Percentiles rank a stretch among this genome's conserved stretches.
These are phyloP conservation scores for Ennomos quercinarius DNA, from an alignment of 2,888 invertebrate species.

Conservation along the genomic window DNA sequence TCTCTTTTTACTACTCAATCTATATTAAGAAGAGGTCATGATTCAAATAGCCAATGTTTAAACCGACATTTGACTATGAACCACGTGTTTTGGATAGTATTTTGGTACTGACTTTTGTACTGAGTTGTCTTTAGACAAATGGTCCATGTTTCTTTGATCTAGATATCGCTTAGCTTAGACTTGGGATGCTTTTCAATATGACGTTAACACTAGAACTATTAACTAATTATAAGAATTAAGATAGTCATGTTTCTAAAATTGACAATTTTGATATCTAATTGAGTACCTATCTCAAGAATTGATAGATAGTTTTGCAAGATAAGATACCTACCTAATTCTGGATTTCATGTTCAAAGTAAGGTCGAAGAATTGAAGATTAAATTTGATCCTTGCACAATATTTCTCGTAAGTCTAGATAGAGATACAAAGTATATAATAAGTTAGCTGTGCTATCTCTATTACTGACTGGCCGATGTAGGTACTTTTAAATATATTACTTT, in stretches of 20 bases:
- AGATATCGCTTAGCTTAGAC: slow-evolving; percentile 73
- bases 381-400: slow-evolving; percentile 77
- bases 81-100: slow-evolving; percentile 65
- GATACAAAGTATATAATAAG: slow-evolving; percentile 29
- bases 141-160: slow-evolving; percentile 76
- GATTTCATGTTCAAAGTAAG: slow-evolving; percentile 22
- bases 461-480: slow-evolving; percentile 36
- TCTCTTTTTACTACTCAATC: slow-evolving; percentile 30
- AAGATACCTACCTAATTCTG: slow-evolving; percentile 19
- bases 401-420: slow-evolving; percentile 73
- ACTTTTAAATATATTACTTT: not conserved
- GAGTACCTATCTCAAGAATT: slow-evolving; percentile 34
- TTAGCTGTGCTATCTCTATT: slow-evolving; percentile 33
- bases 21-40: slow-evolving; percentile 22
- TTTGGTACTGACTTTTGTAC: slow-evolving; percentile 82
- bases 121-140: slow-evolving; percentile 69
- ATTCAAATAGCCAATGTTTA: slow-evolving; percentile 27
- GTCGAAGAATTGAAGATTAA: slow-evolving; percentile 31
- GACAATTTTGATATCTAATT: slow-evolving; percentile 64
- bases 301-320: slow-evolving; percentile 37
- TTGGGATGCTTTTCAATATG: slow-evolving; percentile 63
- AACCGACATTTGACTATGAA: slow-evolving; percentile 25
- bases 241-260: slow-evolving; percentile 59
- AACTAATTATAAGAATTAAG: slow-evolving; percentile 69
- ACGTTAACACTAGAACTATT: slow-evolving; percentile 60